A percentile compares a stretch with the other conserved stretches of the same genome.
phyloP scores from a whole-genome alignment of 2,888 invertebrate species.

The Dermolepida albohirtum region DNA sequence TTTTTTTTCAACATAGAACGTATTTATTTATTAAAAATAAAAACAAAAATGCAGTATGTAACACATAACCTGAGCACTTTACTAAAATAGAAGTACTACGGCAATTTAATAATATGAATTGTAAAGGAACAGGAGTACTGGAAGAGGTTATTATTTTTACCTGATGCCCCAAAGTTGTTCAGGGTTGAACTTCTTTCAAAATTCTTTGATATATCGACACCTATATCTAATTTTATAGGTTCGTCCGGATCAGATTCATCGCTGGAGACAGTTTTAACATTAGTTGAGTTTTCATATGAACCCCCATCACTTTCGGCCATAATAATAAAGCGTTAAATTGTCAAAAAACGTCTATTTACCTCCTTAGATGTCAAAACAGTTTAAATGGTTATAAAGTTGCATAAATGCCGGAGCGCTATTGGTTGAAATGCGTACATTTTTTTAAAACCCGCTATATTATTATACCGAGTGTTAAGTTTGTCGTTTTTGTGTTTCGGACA shows the following conservation, averaged over 20 bases:
- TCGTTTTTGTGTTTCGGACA: too few species aligned
- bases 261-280: slow-evolving; percentile 36
- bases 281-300: slow-evolving; percentile 43
- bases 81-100: background rate
- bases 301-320: slow-evolving; percentile 54
- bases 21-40: too few species aligned
- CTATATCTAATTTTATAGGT: slow-evolving; percentile 49
- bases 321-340: slow-evolving; percentile 46
- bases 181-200: slow-evolving; percentile 31
- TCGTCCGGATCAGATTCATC: slow-evolving; percentile 51
- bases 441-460: too few species aligned
- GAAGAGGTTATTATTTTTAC: slow-evolving; percentile 36
- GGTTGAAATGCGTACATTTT: background rate
- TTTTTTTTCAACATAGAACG: too few species aligned
- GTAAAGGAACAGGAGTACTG: background rate
- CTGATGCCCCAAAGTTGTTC: slow-evolving; percentile 43
- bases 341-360: slow-evolving; percentile 29
- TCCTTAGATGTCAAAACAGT: slow-evolving; percentile 37
- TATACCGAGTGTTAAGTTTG: too few species aligned
- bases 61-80: background rate
- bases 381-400: slow-evolving; percentile 33
- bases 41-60: too few species aligned
- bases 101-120: background rate
- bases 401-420: slow-evolving; percentile 16
- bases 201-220: slow-evolving; percentile 46